phyloP scores from a whole-genome alignment of 2,888 invertebrate species.

The Sphecodes monilicornis region DNA sequence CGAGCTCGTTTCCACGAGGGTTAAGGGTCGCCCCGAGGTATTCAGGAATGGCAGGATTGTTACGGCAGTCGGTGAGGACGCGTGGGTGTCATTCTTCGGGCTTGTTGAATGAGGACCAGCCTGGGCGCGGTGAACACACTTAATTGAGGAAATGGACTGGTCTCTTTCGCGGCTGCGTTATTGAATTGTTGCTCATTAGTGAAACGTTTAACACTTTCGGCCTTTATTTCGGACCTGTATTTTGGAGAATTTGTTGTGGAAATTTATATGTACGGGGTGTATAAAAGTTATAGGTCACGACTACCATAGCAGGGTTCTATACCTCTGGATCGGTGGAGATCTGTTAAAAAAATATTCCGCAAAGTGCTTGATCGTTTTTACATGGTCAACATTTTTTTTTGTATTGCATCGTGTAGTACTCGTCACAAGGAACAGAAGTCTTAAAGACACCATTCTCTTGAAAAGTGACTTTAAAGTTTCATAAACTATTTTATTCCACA shows the following conservation, averaged over 20 bases:
- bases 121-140: neutral
- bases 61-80: slow-evolving; percentile 29
- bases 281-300: too few species aligned
- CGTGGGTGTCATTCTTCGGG: slow-evolving; percentile 41
- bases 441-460: too few species aligned
- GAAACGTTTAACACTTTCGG: neutral
- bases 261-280: too few species aligned
- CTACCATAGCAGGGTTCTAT: too few species aligned
- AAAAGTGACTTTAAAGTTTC: too few species aligned
- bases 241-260: neutral
- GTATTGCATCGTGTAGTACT: too few species aligned
- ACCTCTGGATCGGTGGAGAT: too few species aligned
- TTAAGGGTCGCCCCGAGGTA: slow-evolving; percentile 35
- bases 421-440: too few species aligned
- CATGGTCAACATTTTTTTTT: too few species aligned
- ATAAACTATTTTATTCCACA: too few species aligned
- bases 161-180: neutral
- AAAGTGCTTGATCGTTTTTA: too few species aligned
- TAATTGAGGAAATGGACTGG: neutral
- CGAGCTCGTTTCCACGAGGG: slow-evolving; percentile 26
- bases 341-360: too few species aligned
- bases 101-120: neutral
- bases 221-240: neutral
- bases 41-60: slow-evolving; percentile 34
- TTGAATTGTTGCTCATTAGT: neutral